Percentiles rank a stretch among this genome's conserved stretches.
Evolutionary conservation across 2,797 vertebrate genomes (phyloP).

Genomic region (Brachymystax lenok): DNA sequence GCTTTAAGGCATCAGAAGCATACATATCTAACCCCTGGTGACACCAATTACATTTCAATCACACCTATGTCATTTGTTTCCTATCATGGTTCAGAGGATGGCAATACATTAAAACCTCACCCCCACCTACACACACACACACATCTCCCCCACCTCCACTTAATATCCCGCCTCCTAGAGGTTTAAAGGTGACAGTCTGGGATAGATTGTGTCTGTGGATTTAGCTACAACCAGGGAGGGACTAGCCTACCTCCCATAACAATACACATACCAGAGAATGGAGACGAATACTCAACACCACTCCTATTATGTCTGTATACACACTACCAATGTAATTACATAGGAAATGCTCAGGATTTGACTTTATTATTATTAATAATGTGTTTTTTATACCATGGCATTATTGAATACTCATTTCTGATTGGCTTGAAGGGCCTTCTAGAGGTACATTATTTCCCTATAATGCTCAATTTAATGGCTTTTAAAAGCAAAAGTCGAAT

Average conservation of each 20-base stretch:
- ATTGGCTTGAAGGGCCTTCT: too few species aligned
- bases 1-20: background rate
- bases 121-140: slow-evolving; percentile 19
- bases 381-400: too few species aligned
- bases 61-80: background rate
- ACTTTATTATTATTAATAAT: background rate
- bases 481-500: too few species aligned
- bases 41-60: slow-evolving; percentile 10
- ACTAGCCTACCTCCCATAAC: background rate
- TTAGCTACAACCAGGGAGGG: slow-evolving; percentile 1
- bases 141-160: slow-evolving; percentile 31
- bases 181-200: slow-evolving; percentile 36
- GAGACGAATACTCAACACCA: background rate
- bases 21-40: background rate
- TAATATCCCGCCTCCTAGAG: background rate
- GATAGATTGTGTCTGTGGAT: slow-evolving; percentile 39
- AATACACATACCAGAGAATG: background rate
- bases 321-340: background rate
- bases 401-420: too few species aligned
- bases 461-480: too few species aligned
- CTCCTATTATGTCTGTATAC: background rate
- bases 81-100: background rate
- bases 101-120: slow-evolving; percentile 7
- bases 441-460: too few species aligned
- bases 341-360: background rate